Base-by-base conservation (phyloP, 2,888 invertebrate species). In the Dromius quadrimaculatus region DNA sequence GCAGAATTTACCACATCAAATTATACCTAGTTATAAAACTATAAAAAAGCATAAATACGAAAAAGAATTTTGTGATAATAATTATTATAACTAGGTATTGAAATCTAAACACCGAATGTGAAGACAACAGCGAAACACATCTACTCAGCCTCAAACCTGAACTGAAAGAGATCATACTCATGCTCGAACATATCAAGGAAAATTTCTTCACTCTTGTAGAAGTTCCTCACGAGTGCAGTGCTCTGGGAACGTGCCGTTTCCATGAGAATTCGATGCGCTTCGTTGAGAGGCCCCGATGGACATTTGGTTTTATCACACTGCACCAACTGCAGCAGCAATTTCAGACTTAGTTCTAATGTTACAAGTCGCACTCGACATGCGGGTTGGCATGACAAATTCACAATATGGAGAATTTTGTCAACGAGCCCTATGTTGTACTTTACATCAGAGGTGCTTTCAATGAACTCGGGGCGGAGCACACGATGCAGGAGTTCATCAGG, bases 101-200 rank as follows among this genome's bases (percentile, higher is more conserved):
- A 22, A 6, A n/a, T 22, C 22, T 3, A 47, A 45, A 47, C 11
- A 47, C 15, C 13, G 2, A 19, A 2, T 4, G 23, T 22, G 15
- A 11, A 13, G 17, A 41, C 64, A 54, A 50, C 65, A 71, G 59
- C 61, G 41, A 38, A 28, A 71, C 28, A 66, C 47, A 71, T 47
- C 34, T 15, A 78, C 80, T 80, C 68, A 68, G 59, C 57, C 59
- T 23, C 68, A 61, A 69, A 69, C 69, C 69, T 69, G 43, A 69
- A 61, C 47, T 57, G 47, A 69, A 70, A 68, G 43, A 71, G 47
- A 71, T 85, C 85, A 83, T 77, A 89, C 86, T 99, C 98, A 81
- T 98, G 97, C 83, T 99, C 98, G 82, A 99, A 99, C 89, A 99
- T 93, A 81, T 99, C 98, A 71, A 98, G 85, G 84, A 99, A 99